Base-by-base conservation (phyloP, 2,113 vertebrate genomes). In the Sylvia atricapilla region DNA sequence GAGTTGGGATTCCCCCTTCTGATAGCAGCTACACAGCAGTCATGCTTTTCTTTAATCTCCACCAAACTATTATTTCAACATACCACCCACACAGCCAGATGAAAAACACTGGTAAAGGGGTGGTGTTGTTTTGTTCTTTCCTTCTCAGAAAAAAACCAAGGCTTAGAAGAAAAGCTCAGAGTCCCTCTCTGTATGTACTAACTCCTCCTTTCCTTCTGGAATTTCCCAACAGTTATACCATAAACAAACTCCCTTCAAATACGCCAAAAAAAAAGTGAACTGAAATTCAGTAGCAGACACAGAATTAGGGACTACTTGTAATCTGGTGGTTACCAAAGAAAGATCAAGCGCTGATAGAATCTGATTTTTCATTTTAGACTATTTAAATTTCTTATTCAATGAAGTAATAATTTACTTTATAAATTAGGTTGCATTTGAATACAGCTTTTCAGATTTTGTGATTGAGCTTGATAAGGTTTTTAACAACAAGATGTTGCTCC, bases 1-100 rank as follows among this genome's bases (percentile, higher is more conserved):
- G 86, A 58, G 37, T 37, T 84, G 95, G 95, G 94, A 94, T 96
- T 97, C 90, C 95, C 95, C 95, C 64, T 75, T 59, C 66, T 89
- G 76, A 92, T 41, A 86, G 73, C 79, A 90, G 66, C 41, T 68
- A 44, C 60, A 52, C 5, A 73, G 85, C 52, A 86, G n/a, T 66
- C 76, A 73, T 8, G 7, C 41, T 95, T 62, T 89, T 73, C 82
- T 96, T 97, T 97, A 75, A 97, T 95, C 93, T 95, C 85, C 55
- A 58, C 58, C 76, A 50, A 53, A 73, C 66, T 79, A 78, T 92
- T 88, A 63, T 68, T 83, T 86, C 76, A 90, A 93, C 56, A 58
- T 9, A 31, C 60, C 93, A 62, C 95, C 95, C 94, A 97, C 94
- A 52, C n/a, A 90, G 88, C 2, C 68, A 94, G 92, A 90, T 93